Evolutionary conservation across 53 echinoderm and acorn worm genomes (phyloP), one percentile per base, ranked within the genome.

Genomic region (Echinarachnius parma): DNA sequence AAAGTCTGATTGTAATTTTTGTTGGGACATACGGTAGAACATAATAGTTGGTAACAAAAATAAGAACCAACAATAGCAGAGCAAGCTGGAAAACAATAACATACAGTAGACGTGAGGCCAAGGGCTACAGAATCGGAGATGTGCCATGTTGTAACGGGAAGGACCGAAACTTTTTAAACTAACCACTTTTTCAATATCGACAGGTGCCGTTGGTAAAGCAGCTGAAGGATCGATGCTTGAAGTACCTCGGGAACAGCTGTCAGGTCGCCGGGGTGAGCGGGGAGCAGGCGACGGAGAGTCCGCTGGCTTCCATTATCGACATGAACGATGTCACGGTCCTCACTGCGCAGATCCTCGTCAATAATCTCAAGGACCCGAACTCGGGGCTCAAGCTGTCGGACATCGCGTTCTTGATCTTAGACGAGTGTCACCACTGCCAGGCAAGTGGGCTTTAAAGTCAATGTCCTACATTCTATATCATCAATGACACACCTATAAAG

Each of bases 391-490:
- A 55, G 23, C 74, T 89, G 20, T 85, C 85, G 15, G 23, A 72
- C 26, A 77, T 89, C 28, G 81, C 61, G 1, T 60, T 89, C 52
- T 72, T 89, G 31, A 74, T 89, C 26, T 31, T 89, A 0, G 90
- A 89, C 64, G 90, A 89, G 60, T 89, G 90, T 31, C 90, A 89
- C 50, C 81, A 89, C 35, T 84, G 84, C 44, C 89, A 89, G 78
- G 89, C 85, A 59, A 59, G 5, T 4, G 11, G 4, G 28, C 25
- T 8, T 9, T 59, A 29, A 25, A 59, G 4, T 25, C 4, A 59
- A 22, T 15, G 59, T n/a, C n/a, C n/a, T n/a, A n/a, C n/a, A n/a
- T n/a, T n/a, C n/a, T n/a, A n/a, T n/a, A n/a, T n/a, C n/a, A n/a
- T n/a, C n/a, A n/a, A n/a, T n/a, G n/a, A n/a, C n/a, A n/a, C n/a